phyloP scores from a whole-genome alignment of 2,113 vertebrate species.

The Leptocoma aspasia region DNA sequence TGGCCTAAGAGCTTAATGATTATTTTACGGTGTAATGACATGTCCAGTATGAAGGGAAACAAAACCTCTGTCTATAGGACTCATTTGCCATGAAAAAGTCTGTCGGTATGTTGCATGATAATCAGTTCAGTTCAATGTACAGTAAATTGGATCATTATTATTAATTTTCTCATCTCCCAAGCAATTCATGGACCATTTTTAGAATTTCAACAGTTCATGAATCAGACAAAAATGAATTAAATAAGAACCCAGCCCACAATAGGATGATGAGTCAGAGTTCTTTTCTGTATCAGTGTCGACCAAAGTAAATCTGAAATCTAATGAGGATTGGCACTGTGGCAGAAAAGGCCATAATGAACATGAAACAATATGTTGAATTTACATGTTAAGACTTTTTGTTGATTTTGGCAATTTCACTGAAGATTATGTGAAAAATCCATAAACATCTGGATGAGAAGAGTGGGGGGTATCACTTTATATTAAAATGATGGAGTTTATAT shows the following conservation, averaged over 20 bases:
- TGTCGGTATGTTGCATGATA: slow-evolving; percentile 76
- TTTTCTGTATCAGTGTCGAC: slow-evolving; percentile 73
- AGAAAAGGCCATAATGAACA: slow-evolving; percentile 83
- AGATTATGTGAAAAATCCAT: slow-evolving; percentile 78
- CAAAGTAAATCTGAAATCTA: slow-evolving; percentile 78
- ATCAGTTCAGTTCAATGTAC: slow-evolving; percentile 79
- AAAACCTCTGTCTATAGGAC: slow-evolving; percentile 65
- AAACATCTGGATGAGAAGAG: slow-evolving; percentile 78
- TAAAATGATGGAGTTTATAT: slow-evolving; percentile 80
- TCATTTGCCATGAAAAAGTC: slow-evolving; percentile 69
- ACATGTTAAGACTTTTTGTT: slow-evolving; percentile 82
- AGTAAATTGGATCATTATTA: slow-evolving; percentile 81
- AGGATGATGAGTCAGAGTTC: slow-evolving; percentile 79
- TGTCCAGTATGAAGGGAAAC: slow-evolving; percentile 68
- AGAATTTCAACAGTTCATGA: slow-evolving; percentile 77
- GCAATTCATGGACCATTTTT: slow-evolving; percentile 80
- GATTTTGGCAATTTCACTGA: slow-evolving; percentile 80
- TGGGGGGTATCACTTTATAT: slow-evolving; percentile 66
- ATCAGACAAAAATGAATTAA: slow-evolving; percentile 79
- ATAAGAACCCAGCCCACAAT: slow-evolving; percentile 75
- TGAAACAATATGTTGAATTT: slow-evolving; percentile 83
- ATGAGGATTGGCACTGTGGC: slow-evolving; percentile 74
- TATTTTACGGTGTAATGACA: slow-evolving; percentile 69
- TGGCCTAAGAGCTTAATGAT: slow-evolving; percentile 66
- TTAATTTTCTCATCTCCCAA: slow-evolving; percentile 80